Percentiles rank a stretch among this genome's conserved stretches.
Conservation (phyloP, 2,113 vertebrate species). For the Numenius arquata region DNA sequence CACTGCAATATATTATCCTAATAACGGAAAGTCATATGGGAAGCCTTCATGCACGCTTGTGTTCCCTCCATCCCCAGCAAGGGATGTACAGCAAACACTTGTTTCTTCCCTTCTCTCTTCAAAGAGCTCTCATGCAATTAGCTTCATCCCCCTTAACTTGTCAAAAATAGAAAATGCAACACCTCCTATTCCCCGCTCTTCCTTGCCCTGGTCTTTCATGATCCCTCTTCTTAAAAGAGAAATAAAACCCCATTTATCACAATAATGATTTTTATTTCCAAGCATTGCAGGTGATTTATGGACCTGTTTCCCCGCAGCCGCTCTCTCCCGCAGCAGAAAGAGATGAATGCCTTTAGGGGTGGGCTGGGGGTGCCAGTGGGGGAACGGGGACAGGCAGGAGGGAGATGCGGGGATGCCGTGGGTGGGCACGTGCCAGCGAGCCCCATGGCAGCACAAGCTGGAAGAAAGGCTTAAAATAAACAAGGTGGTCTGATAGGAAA, state of each 20-base stretch:
- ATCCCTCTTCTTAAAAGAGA: background rate
- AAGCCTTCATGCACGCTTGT: rapidly evolving
- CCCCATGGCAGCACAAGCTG: background rate
- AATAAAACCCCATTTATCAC: constrained; percentile 51
- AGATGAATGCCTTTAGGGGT: background rate
- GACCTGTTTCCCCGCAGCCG: background rate
- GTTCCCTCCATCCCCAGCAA: background rate
- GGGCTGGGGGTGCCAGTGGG: background rate
- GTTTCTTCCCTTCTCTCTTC: background rate
- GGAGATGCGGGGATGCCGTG: background rate
- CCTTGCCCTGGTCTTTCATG: background rate
- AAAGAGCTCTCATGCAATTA: background rate
- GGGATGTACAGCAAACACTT: background rate
- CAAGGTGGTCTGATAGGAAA: background rate
- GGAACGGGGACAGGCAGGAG: background rate
- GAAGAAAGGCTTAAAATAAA: background rate
- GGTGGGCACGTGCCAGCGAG: background rate
- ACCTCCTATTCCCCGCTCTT: background rate
- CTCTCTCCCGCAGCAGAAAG: background rate
- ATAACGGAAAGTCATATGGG: rapidly evolving
- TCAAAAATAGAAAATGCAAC: background rate
- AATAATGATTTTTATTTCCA: constrained; percentile 47
- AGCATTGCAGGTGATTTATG: background rate
- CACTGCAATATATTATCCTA: background rate
- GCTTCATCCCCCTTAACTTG: background rate